Base-by-base conservation (phyloP, 2,888 invertebrate genomes). In the Drosophila borealis region DNA sequence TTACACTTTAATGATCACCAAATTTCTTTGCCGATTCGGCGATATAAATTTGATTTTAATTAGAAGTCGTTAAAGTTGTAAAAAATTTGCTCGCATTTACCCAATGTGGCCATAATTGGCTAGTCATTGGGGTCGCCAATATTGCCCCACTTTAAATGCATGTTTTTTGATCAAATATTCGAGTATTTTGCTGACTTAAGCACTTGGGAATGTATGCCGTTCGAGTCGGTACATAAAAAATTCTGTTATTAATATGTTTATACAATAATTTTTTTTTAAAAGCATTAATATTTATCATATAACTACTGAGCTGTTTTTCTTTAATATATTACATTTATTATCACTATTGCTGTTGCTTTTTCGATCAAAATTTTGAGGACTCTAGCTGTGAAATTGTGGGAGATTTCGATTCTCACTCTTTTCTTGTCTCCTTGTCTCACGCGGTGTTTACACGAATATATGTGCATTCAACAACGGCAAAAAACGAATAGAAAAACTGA, bases 1-100 rank as follows among this genome's bases (percentile, higher is more conserved):
- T 89, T 82, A 75, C 89, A 86, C 83, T 74, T 82, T 88, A 89
- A 89, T 89, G 89, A 88, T 75, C 86, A 75, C 69, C 74, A 80
- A 77, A 89, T 71, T 36, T 55, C 45, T 45, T 45, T 45, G 36
- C 25, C 67, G 63, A 60, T 73, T 70, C 60, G 70, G 19, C 46
- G 41, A 79, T 71, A 85, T 85, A 74, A 85, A 73, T 82, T 80
- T 67, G 61, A 63, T 70, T 89, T 85, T 85, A 89, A 85, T 85
- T 89, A 85, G 77, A 89, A 72, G 82, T 80, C 80, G 89, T 85
- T 82, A 89, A 85, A 88, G 86, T 78, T 63, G 87, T 88, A 68
- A 87, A 87, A 70, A 82, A 74, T 77, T 85, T 88, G 78, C 74
- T 82, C 83, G 73, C 67, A 60, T 74, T 89, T 66, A 42, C 70